Evolutionary conservation across 2,797 vertebrate species (phyloP), one percentile per base, ranked within the genome.

Genomic region (Botia kubotai): DNA sequence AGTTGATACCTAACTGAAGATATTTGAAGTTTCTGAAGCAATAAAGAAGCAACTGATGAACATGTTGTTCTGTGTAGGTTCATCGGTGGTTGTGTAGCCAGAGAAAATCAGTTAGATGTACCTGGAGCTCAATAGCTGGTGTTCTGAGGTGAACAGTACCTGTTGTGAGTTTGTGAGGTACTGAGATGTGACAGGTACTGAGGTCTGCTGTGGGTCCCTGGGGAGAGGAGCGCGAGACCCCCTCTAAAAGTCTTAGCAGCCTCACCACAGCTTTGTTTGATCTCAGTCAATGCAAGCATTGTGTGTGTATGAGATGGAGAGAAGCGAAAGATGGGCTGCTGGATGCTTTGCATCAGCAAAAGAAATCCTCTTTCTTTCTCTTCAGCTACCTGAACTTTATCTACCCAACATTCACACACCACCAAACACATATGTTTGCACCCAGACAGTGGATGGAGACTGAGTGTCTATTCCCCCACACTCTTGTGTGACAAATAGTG

Each of bases 311-410:
- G 55, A 77, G 71, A 48, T 48, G 69, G 78, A 75, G 79, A 83
- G 74, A 77, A 53, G 77, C 75, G 63, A 67, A 74, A 75, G 74
- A 73, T 50, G 73, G 29, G 29, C 53, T 23, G 23, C 46, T 67
- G 46, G 70, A 43, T 77, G 39, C 74, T 85, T 92, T 92, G 90
- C 90, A 92, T 92, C 91, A 91, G 89, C 84, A 86, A 86, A 91
- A 89, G 89, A 91, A 91, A 90, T 91, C 88, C 83, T 91, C 84
- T 85, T 86, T 84, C 80, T 89, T 80, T 86, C 90, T 92, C 89
- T 87, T 90, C 87, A 84, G 69, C 81, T 91, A 91, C 89, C 91
- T 72, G 72, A 71, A 77, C 69, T 75, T 72, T 72, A 81, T 10
- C 43, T 46, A 2, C 43, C 10, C 1, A 10, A 10, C 72, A 63